Percentiles rank a stretch among this genome's conserved stretches.
Evolutionary conservation across 1,140 invertebrate genomes (phyloP).

Genomic region (Drosophila kikkawai): DNA sequence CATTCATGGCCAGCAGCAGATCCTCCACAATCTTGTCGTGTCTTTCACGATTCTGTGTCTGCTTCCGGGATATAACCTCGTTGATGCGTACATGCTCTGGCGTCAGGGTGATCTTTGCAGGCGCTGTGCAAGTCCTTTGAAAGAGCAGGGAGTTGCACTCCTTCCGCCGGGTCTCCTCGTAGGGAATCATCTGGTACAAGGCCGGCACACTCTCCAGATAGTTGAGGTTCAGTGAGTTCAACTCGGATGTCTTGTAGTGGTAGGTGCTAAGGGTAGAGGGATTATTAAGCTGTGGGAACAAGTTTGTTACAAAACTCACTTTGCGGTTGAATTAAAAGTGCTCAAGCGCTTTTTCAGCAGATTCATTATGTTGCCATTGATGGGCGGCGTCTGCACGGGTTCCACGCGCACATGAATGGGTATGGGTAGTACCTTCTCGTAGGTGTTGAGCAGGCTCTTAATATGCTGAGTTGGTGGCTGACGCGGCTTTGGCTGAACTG

Average conservation of each 20-base stretch:
- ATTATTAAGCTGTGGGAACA: neutral
- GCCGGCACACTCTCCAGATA: conserved; percentile 89
- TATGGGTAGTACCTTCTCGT: conserved; percentile 87
- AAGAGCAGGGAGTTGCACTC: conserved; percentile 70
- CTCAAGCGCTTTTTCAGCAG: conserved; percentile 54
- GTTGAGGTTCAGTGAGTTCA: conserved; percentile 89
- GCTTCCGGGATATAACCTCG: conserved; percentile 81
- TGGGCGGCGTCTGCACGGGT: conserved; percentile 25
- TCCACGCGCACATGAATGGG: conserved; percentile 44
- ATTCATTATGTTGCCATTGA: conserved; percentile 31
- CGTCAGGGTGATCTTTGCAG: conserved; percentile 54
- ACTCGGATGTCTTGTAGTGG: conserved; percentile 87
- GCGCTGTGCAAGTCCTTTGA: conserved; percentile 60
- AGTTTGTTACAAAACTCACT: conserved; percentile 42
- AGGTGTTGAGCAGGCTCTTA: conserved; percentile 87
- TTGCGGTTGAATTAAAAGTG: conserved; percentile 65
- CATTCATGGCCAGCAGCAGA: conserved; percentile 65
- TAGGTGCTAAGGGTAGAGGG: conserved; percentile 57
- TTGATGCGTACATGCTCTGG: conserved; percentile 64
- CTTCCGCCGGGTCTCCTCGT: conserved; percentile 53
- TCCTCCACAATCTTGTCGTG: conserved; percentile 74
- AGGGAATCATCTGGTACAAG: conserved; percentile 87
- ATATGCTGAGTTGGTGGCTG: conserved; percentile 86
- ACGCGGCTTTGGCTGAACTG: conserved; percentile 58
- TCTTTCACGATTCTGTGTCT: conserved; percentile 61